phyloP scores from a whole-genome alignment of 2,113 vertebrate genomes.

The Alectura lathami region DNA sequence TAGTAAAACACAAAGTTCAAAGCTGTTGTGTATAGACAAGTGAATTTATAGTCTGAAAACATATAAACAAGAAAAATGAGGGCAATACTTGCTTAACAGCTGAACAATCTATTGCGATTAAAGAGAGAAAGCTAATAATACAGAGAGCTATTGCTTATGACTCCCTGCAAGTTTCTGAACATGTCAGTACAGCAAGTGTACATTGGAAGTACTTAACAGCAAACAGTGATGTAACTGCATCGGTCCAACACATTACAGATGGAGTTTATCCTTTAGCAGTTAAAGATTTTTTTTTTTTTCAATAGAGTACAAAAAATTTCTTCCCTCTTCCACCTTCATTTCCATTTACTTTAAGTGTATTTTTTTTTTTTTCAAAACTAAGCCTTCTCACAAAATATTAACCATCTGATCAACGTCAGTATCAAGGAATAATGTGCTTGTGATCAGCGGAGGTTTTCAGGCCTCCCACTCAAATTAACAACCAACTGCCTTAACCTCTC shows the following conservation, averaged over 20 bases:
- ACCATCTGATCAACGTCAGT: not conserved
- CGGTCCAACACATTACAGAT: not conserved
- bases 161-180: conserved; percentile 34
- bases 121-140: conserved; percentile 43
- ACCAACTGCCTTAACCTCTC: not conserved
- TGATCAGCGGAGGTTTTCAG: not conserved
- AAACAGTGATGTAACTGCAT: not conserved
- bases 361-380: not conserved
- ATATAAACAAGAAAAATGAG: conserved; percentile 24
- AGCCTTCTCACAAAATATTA: not conserved
- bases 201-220: not conserved
- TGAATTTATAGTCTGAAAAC: conserved; percentile 5
- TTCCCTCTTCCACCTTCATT: not conserved
- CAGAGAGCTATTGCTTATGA: not conserved
- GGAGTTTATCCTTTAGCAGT: not conserved
- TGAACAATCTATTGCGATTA: conserved; percentile 36
- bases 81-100: not conserved
- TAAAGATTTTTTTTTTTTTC: not conserved
- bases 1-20: not conserved
- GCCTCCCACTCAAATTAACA: not conserved
- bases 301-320: not conserved
- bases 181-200: conserved; percentile 27
- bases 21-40: not conserved
- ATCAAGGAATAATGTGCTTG: not conserved
- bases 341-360: not conserved